These are phyloP conservation scores for Thunnus albacares DNA, from an alignment of 2,797 vertebrate species.

Conservation along the genomic window DNA sequence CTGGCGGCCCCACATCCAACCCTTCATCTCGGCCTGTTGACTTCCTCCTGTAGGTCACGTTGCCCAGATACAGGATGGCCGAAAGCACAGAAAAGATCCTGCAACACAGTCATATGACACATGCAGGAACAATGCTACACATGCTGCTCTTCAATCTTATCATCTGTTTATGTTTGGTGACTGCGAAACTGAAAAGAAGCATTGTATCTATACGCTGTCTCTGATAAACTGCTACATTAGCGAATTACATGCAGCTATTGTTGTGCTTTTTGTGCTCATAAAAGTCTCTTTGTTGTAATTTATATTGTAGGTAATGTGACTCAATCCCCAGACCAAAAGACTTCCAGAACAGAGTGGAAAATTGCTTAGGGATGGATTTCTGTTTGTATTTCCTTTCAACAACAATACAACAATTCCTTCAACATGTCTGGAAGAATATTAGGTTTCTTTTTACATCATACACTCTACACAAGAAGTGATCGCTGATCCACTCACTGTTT, in stretches of 20 bases:
- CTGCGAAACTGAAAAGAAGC: conserved; percentile 29
- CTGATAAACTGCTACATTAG: conserved; percentile 31
- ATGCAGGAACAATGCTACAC: conserved; percentile 9
- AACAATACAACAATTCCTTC: conserved; percentile 4
- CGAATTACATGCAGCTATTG: conserved; percentile 26
- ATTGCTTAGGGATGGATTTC: conserved; percentile 6
- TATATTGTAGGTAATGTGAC: conserved; percentile 30
- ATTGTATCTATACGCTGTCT: conserved; percentile 27
- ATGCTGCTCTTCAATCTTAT: conserved; percentile 10
- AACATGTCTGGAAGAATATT: background rate
- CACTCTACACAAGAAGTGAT: background rate
- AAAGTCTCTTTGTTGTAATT: conserved; percentile 27
- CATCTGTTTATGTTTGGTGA: conserved; percentile 30
- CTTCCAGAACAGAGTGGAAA: conserved; percentile 26
- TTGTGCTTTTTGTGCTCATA: conserved; percentile 3
- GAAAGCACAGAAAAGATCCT: conserved; percentile 98
- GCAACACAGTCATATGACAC: conserved; percentile 28
- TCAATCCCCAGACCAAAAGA: conserved; percentile 10
- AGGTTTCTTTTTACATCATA: background rate
- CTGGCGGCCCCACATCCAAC: conserved; percentile 94
- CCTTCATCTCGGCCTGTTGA: conserved; percentile 95
- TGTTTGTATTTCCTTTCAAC: background rate
- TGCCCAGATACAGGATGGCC: conserved; percentile 97
- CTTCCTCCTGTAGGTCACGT: conserved; percentile 93
- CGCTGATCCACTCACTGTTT: conserved; percentile 90